Base-by-base conservation (phyloP, 2,888 invertebrate species). In the Nemotelus nigrinus region DNA sequence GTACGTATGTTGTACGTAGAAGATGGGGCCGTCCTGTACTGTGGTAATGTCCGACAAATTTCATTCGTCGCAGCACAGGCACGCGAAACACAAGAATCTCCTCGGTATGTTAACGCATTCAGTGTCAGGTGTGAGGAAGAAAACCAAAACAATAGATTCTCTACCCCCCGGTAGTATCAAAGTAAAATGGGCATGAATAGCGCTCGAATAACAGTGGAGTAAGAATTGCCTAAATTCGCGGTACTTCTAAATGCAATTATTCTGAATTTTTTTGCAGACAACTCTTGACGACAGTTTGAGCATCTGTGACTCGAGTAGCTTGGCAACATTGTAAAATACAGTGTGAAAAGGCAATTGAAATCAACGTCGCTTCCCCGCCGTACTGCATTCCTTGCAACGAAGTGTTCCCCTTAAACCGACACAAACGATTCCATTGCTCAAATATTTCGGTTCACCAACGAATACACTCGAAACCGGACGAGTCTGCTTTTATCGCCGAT, bases 381-480 rank as follows among this genome's bases (percentile, higher is more conserved):
- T 25, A 5, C n/a, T 63, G 63, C 43, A 63, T 41, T 63, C 41
- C 41, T 41, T 5, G 43, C 63, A 41, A 39, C 8, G 7, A 5
- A 39, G 41, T n/a, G 41, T 7, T 43, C 7, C 3, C 3, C 63
- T 4, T 1, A 5, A 7, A 39, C 41, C 63, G 41, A 57, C 57
- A 25, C 25, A 25, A 25, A 25, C 25, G 25, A 25, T 25, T 25
- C 25, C 2, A 50, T 50, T 50, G 50, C 8, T 7, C 8, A 7
- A 50, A 50, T 8, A 8, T 50, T 7, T 50, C 50, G 50, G 50
- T 47, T 47, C 10, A 10, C 65, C 10, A 45, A 50, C 68, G 68
- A 68, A 68, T 41, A 68, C 68, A 68, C 43, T 41, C 68, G 68
- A 68, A 68, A 8, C 48, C 3, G 2, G 7, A 25, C 65, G 65